Conservation (phyloP, 2,888 invertebrate species). For the Aspidapion aeneum region DNA sequence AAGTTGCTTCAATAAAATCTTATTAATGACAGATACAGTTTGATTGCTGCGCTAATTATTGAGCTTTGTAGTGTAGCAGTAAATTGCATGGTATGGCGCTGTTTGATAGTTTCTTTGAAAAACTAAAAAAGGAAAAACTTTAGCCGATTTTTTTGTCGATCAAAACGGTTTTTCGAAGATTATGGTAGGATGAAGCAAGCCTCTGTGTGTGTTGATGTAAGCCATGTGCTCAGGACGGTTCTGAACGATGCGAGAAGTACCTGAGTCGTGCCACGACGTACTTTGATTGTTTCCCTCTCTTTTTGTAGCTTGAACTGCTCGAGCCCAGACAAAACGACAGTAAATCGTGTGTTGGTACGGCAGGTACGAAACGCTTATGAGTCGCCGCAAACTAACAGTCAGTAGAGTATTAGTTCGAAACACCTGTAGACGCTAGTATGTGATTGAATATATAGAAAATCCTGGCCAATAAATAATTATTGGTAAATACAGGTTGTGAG, state of each 20-base stretch:
- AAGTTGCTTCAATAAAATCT: no score
- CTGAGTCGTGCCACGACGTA: conserved; percentile 37
- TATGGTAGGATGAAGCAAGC: not conserved
- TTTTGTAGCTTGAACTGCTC: conserved; percentile 23
- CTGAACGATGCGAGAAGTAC: conserved; percentile 44
- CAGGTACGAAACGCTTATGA: conserved; percentile 43
- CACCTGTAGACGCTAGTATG: conserved; percentile 51
- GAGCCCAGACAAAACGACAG: not conserved
- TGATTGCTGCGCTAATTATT: not conserved
- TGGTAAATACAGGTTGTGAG: conserved; percentile 41
- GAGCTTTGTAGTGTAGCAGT: not conserved
- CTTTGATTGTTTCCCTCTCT: conserved; percentile 32
- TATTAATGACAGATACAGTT: no score
- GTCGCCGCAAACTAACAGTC: conserved; percentile 47
- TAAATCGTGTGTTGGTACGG: conserved; percentile 13
- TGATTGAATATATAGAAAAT: conserved; percentile 45
- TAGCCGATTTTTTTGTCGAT: not conserved
- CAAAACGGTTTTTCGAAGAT: not conserved
- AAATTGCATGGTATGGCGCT: not conserved
- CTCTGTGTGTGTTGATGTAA: not conserved
- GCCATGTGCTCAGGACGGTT: conserved; percentile 59
- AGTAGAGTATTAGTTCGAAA: conserved; percentile 51
- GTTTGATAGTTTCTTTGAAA: not conserved
- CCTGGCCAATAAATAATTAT: conserved; percentile 33
- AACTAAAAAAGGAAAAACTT: not conserved